A percentile compares a stretch with the other conserved stretches of the same genome.
Conservation (phyloP, 2,888 invertebrate genomes). For the Silvanus unidentatus region DNA sequence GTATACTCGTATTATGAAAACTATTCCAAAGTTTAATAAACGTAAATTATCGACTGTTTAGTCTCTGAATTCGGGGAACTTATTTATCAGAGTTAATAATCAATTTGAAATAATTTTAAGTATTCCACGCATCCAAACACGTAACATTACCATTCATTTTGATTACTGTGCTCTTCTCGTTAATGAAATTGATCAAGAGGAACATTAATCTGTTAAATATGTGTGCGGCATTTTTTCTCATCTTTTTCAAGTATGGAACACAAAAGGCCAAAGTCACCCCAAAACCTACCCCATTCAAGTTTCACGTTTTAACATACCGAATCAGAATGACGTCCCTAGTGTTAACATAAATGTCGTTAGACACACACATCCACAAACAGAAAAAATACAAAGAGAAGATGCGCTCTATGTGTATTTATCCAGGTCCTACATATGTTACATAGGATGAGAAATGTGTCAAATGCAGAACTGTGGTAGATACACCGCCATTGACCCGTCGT, state of each 20-base stretch:
- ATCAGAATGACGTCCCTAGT: conserved; percentile 36
- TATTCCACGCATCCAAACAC: no score
- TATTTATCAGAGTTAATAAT: no score
- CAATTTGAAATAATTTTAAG: no score
- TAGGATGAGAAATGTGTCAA: conserved; percentile 25
- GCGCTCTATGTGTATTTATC: conserved; percentile 32
- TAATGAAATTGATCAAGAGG: no score
- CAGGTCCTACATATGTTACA: conserved; percentile 34
- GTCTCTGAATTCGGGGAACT: no score
- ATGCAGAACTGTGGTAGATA: conserved; percentile 19
- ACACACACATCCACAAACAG: conserved; percentile 18
- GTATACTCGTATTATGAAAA: no score
- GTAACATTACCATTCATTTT: no score
- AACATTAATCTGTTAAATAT: no score
- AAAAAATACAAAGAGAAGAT: conserved; percentile 40
- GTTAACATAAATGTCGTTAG: conserved; percentile 37
- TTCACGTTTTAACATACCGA: conserved; percentile 30
- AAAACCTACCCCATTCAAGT: conserved; percentile 27
- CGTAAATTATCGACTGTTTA: no score
- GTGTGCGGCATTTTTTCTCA: conserved; percentile 18
- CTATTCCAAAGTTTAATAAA: no score
- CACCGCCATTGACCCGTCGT: conserved; percentile 9
- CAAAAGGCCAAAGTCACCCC: conserved; percentile 20
- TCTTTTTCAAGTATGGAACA: conserved; percentile 9
- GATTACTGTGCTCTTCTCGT: no score